Evolutionary conservation across 2,113 vertebrate species (phyloP).

Genomic region (Nansenia antarctica): DNA sequence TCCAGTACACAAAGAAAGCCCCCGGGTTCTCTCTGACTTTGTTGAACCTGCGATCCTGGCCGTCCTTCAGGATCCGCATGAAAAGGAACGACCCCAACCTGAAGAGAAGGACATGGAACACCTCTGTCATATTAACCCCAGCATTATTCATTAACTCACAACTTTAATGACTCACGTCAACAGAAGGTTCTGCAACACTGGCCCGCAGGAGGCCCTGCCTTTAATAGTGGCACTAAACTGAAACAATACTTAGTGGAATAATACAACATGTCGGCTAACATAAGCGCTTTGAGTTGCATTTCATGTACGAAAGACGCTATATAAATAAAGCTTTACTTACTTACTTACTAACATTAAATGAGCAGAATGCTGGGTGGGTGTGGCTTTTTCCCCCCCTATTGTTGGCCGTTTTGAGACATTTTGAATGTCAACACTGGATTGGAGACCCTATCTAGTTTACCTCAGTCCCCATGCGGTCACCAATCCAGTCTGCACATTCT

Average conservation of each 20-base stretch:
- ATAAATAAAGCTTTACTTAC: too few species aligned
- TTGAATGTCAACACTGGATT: not conserved
- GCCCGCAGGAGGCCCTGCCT: not conserved
- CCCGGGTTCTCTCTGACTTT: slow-evolving; percentile 74
- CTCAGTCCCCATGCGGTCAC: slow-evolving; percentile 79
- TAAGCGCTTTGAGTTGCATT: too few species aligned
- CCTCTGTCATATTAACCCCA: slow-evolving; percentile 60
- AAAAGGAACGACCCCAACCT: slow-evolving; percentile 81
- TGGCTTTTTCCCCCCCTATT: not conserved
- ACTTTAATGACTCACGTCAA: slow-evolving; percentile 43
- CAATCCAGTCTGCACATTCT: slow-evolving; percentile 77
- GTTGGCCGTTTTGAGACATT: not conserved
- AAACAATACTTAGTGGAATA: not conserved
- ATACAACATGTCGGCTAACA: too few species aligned
- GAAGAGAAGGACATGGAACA: slow-evolving; percentile 42
- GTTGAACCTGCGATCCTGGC: slow-evolving; percentile 77
- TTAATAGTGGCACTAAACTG: not conserved
- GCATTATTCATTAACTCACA: slow-evolving; percentile 73
- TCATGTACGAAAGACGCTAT: too few species aligned
- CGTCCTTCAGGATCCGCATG: slow-evolving; percentile 78
- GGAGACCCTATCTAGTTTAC: slow-evolving; percentile 43
- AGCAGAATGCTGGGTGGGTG: not conserved
- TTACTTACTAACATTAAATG: too few species aligned
- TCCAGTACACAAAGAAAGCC: slow-evolving; percentile 81
- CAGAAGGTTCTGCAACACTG: slow-evolving; percentile 25